These are phyloP conservation scores for Nymphalis polychloros DNA, from an alignment of 2,888 invertebrate genomes.

Conservation along the genomic window DNA sequence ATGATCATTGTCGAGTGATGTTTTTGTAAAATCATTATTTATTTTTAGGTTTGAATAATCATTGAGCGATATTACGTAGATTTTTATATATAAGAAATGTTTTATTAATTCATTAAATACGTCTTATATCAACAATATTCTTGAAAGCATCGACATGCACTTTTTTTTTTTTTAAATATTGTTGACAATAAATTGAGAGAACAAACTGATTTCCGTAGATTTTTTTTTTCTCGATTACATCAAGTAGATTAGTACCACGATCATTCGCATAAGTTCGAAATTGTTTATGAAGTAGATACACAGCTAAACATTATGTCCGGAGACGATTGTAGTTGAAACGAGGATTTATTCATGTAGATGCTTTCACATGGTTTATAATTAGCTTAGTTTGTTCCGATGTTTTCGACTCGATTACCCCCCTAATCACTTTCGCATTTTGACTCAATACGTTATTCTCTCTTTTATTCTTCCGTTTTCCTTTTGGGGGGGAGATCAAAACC, in stretches of 20 bases:
- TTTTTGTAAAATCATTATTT: slow-evolving; percentile 41
- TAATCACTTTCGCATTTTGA: neutral
- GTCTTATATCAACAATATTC: slow-evolving; percentile 10
- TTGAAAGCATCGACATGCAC: slow-evolving; percentile 38
- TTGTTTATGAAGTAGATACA: slow-evolving; percentile 2
- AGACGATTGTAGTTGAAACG: slow-evolving; percentile 4
- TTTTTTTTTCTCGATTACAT: neutral
- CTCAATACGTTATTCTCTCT: neutral
- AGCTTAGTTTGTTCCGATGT: slow-evolving; percentile 37
- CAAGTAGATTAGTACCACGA: slow-evolving; percentile 10
- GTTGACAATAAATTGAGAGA: neutral
- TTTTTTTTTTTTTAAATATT: neutral
- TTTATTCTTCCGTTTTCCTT: neutral
- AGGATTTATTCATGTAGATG: slow-evolving; percentile 38
- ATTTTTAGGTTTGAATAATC: neutral
- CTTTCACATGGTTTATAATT: slow-evolving; percentile 40
- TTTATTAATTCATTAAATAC: slow-evolving; percentile 13
- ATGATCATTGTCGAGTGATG: slow-evolving; percentile 49
- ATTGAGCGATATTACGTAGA: neutral
- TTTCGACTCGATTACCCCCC: slow-evolving; percentile 23
- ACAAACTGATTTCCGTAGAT: neutral
- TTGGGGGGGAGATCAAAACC: slow-evolving; percentile 11
- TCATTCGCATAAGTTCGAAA: slow-evolving; percentile 11
- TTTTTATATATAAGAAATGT: neutral
- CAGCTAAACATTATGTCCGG: neutral